A percentile compares a stretch with the other conserved stretches of the same genome.
Conservation (phyloP, 2,113 vertebrate genomes). For the Dasyornis broadbenti region DNA sequence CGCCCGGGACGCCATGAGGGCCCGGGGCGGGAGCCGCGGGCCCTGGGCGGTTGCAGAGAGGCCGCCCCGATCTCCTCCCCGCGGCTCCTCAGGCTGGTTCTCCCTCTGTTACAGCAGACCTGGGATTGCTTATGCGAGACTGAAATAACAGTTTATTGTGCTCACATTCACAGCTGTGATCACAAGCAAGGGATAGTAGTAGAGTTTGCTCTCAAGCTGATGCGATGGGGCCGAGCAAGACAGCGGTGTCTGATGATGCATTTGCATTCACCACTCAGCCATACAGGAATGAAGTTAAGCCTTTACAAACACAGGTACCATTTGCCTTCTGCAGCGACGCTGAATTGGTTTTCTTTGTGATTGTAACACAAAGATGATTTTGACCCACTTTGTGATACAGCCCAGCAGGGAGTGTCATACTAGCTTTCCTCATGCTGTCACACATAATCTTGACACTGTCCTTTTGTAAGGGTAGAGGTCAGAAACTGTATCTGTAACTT, state of each 20-base stretch:
- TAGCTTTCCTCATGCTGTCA: neutral
- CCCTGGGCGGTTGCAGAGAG: neutral
- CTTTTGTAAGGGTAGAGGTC: neutral
- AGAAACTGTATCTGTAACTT: neutral
- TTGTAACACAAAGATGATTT: neutral
- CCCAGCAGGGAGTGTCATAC: neutral
- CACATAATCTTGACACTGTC: neutral
- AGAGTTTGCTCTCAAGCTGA: neutral
- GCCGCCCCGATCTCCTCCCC: neutral
- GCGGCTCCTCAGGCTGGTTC: neutral
- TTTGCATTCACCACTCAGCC: neutral
- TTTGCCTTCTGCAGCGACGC: neutral
- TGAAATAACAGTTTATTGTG: neutral
- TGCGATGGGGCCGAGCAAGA: constrained; percentile 34
- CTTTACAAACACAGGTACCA: constrained; percentile 59
- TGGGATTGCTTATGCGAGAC: neutral
- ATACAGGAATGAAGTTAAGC: neutral
- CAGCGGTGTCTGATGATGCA: neutral
- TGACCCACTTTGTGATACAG: neutral
- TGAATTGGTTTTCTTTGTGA: neutral
- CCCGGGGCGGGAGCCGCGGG: neutral
- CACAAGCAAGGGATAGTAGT: neutral
- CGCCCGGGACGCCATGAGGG: neutral
- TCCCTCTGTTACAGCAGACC: neutral
- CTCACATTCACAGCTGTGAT: neutral